phyloP scores from a whole-genome alignment of 2,888 invertebrate species.

The Tinea pellionella region DNA sequence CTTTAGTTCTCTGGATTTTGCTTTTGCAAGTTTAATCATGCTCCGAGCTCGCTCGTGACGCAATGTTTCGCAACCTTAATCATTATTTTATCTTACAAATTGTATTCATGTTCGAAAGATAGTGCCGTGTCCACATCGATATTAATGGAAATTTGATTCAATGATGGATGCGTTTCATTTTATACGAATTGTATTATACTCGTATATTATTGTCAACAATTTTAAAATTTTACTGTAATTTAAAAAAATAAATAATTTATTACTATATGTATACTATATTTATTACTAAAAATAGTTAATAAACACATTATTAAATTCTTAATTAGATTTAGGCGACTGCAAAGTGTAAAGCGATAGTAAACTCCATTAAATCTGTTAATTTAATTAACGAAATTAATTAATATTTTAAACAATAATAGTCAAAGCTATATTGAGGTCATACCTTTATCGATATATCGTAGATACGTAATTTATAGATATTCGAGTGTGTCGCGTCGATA shows the following conservation, averaged over 20 bases:
- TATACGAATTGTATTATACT: not conserved
- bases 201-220: too few species aligned
- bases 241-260: too few species aligned
- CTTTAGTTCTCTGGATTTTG: constrained; percentile 63
- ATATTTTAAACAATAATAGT: not conserved
- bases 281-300: too few species aligned
- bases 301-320: too few species aligned
- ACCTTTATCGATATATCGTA: constrained; percentile 7
- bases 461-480: constrained; percentile 5
- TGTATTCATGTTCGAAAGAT: constrained; percentile 42
- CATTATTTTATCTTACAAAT: constrained; percentile 69
- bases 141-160: not conserved
- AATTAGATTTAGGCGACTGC: too few species aligned
- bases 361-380: too few species aligned
- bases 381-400: too few species aligned
- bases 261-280: too few species aligned
- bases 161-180: not conserved
- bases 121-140: not conserved
- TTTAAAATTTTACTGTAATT: too few species aligned
- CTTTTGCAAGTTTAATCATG: constrained; percentile 70
- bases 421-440: not conserved
- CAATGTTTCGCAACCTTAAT: constrained; percentile 62
- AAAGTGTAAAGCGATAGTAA: too few species aligned
- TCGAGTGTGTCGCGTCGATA: constrained; percentile 5
- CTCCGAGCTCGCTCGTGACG: constrained; percentile 59